Base-by-base conservation (phyloP, 1,140 invertebrate species). In the Solen grandis region DNA sequence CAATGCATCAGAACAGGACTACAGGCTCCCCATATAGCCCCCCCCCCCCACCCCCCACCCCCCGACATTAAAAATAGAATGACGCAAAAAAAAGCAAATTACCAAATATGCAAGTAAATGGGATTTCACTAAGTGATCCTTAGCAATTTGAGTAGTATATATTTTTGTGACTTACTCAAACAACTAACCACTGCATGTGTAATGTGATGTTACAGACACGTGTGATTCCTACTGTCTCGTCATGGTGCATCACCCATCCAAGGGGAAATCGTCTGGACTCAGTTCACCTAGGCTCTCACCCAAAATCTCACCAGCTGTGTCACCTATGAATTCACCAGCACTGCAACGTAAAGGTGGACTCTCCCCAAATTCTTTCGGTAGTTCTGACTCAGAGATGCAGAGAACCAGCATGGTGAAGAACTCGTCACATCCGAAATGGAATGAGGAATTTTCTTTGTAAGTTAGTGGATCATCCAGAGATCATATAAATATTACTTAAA, bases 371-470 rank as follows among this genome's bases (percentile, higher is more conserved):
- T n/a, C n/a, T n/a, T n/a, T n/a, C n/a, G 41, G 8, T 10, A 46
- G 8, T 50, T 35, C 22, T 27, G 65, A 25, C 59, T 29, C 14
- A 25, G 68, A 36, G 41, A 80, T 55, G 27, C 54, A 27, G 46
- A 76, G 4, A 76, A 85, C 87, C 14, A 78, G 75, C n/a, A 73
- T 81, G 16, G 77, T 83, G 13, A 86, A 83, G 50, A 60, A 77
- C 19, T 74, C 60, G 0, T 41, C 65, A 3, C 54, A 83, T 29
- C 85, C 86, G 0, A 85, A 87, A 63, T 88, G 87, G 87, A 87
- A 88, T 73, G 86, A 88, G 36, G 83, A 86, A 19, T 87, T 88
- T 66, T 50, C 72, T 25, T 38, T 88, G 87, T 88, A 84, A 81
- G 84, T 86, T 8, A 33, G 0, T 2, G 46, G 0, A 0, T 46